phyloP scores from a whole-genome alignment of 2,113 vertebrate species.

The Crotophaga sulcirostris region DNA sequence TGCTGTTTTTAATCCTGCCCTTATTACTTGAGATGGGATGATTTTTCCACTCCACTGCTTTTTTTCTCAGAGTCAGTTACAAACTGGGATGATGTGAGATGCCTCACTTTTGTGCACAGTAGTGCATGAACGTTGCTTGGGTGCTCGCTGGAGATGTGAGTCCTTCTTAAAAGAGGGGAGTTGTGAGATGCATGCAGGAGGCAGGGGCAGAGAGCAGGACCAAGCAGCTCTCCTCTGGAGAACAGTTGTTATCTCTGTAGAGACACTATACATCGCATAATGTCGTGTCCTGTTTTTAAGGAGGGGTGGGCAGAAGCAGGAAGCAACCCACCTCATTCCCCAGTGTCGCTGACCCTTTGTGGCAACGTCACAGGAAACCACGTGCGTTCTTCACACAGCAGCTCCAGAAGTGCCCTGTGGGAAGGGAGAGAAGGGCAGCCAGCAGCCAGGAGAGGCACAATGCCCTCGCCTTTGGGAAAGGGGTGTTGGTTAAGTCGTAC shows the following conservation, averaged over 20 bases:
- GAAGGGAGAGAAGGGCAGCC: background rate
- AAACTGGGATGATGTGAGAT: background rate
- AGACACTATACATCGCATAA: background rate
- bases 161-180: background rate
- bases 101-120: background rate
- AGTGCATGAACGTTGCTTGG: background rate
- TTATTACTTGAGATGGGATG: background rate
- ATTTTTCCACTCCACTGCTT: background rate
- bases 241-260: background rate
- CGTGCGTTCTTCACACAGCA: background rate
- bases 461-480: fast-evolving
- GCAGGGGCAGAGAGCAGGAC: background rate
- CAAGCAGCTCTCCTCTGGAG: background rate
- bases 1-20: background rate
- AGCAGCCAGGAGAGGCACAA: background rate
- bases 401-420: fast-evolving
- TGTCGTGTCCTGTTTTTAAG: background rate
- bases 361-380: fast-evolving
- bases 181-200: background rate
- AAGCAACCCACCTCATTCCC: background rate
- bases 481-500: background rate
- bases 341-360: background rate
- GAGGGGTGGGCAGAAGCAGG: background rate
- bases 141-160: background rate
- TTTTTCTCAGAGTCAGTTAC: background rate